Percentiles rank a stretch among this genome's conserved stretches.
Evolutionary conservation across 2,113 vertebrate genomes (phyloP).

Genomic region (Cebidichthys violaceus): DNA sequence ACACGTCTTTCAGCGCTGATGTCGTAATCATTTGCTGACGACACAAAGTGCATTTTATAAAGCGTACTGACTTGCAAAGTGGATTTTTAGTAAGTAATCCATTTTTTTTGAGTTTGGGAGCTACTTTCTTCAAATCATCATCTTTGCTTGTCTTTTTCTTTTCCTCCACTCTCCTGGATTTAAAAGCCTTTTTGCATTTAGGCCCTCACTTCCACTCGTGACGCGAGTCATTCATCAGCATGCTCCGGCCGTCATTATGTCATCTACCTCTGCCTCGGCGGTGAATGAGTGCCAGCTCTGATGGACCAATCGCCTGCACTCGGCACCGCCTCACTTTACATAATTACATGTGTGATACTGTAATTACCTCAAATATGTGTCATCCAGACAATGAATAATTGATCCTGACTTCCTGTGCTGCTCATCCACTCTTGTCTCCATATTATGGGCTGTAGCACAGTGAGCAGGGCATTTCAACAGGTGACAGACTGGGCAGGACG

Average conservation of each 20-base stretch:
- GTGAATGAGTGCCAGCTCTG: conserved; percentile 17
- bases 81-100: neutral
- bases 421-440: neutral
- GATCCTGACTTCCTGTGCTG: neutral
- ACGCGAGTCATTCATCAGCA: conserved; percentile 7
- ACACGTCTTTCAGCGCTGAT: neutral
- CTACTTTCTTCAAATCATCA: neutral
- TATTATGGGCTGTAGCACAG: neutral
- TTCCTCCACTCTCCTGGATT: neutral
- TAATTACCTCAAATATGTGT: conserved; percentile 24
- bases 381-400: conserved; percentile 1
- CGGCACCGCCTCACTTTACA: conserved; percentile 13
- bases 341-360: conserved; percentile 31
- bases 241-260: conserved; percentile 17
- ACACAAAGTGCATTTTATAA: neutral
- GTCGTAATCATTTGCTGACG: neutral
- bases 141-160: neutral
- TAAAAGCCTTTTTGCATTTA: conserved; percentile 21
- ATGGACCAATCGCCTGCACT: conserved; percentile 1
- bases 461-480: neutral
- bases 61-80: neutral
- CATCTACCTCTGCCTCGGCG: conserved; percentile 13
- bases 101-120: neutral
- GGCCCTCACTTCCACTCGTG: neutral
- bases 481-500: conserved; percentile 18